Evolutionary conservation across 37 sponge, comb jelly and placozoan species (phyloP), one percentile per base, ranked within the genome.

Genomic region (Spongilla lacustris): DNA sequence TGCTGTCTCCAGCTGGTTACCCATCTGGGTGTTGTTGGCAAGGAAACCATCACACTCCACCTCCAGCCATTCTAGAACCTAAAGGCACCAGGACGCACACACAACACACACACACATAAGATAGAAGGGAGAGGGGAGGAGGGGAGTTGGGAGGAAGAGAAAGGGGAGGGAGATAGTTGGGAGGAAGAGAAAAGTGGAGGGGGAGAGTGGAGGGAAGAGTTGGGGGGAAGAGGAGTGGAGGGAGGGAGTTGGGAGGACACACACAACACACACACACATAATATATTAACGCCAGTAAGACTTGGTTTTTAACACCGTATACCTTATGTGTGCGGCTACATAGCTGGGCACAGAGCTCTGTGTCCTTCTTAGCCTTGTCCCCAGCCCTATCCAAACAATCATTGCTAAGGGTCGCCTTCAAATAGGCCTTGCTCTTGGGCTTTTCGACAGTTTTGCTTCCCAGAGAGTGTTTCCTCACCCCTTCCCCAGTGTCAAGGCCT

Each of bases 41-140:
- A 88, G 80, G 76, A 88, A 92, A 30, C 26, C 26, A 25, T 83
- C 79, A 84, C 84, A 78, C 46, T 81, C 73, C 27, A 71, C 31
- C 48, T 88, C 93, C 70, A 92, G 73, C 85, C 86, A 77, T 69
- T 88, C 86, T 22, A 87, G 68, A 32, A 88, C 81, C 85, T 84
- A 73, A 73, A 38, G 26, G n/a, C 21, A 46, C 30, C 36, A 26
- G 21, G 8, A 70, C 32, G 21, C 76, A 34, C 37, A 41, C 25
- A 76, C 76, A 34, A 11, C 32, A 21, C 30, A 36, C 30, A 76
- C 34, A 33, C 35, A 23, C 12, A 36, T n/a, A n/a, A n/a, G n/a
- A n/a, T n/a, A n/a, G n/a, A n/a, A n/a, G n/a, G n/a, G n/a, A n/a
- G n/a, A n/a, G n/a, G n/a, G n/a, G n/a, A n/a, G n/a, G n/a, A n/a